Evolutionary conservation across 2,113 vertebrate species (phyloP), one percentile per base, ranked within the genome.

Genomic region (Hiodon alosoides): DNA sequence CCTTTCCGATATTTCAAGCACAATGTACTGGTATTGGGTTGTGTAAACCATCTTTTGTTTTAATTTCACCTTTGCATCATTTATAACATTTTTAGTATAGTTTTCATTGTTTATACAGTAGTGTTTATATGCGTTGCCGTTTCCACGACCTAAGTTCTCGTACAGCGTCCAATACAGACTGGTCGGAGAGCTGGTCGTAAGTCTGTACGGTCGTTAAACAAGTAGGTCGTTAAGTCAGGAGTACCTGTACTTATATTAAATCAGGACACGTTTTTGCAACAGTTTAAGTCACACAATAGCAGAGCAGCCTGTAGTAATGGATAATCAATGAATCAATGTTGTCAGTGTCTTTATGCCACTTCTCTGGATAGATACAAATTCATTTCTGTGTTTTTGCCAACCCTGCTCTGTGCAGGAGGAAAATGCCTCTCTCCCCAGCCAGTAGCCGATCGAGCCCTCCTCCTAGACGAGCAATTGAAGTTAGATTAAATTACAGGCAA

Each of bases 401-500:
- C 9, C 53, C 1, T 46, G 52, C 17, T 53, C 5, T 11, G 2
- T 13, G 14, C 9, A 11, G 51, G 16, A 14, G 51, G 60, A 0
- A 50, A 47, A n/a, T 14, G 31, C 53, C 72, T 47, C 47, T 60
- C 57, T 53, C 31, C 52, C 58, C 7, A 57, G 51, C 17, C 16
- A 60, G 51, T 71, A 68, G 71, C 59, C 64, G 68, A 71, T 13
- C 48, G 53, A 51, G 10, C 51, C 16, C 55, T 67, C 59, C 31
- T 60, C 64, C 16, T 54, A 62, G 60, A 62, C 74, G 9, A 31
- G 51, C 50, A 31, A 17, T 64, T n/a, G 17, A 70, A 76, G 1
- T 31, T 31, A 76, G 58, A 76, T 70, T 76, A 64, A 71, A 76
- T 76, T 59, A 55, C 59, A 52, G 57, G 11, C 46, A n/a, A 46